Evolutionary conservation across 1,140 invertebrate species (phyloP), one percentile per base, ranked within the genome.

Genomic region (Trichonephila clavata): DNA sequence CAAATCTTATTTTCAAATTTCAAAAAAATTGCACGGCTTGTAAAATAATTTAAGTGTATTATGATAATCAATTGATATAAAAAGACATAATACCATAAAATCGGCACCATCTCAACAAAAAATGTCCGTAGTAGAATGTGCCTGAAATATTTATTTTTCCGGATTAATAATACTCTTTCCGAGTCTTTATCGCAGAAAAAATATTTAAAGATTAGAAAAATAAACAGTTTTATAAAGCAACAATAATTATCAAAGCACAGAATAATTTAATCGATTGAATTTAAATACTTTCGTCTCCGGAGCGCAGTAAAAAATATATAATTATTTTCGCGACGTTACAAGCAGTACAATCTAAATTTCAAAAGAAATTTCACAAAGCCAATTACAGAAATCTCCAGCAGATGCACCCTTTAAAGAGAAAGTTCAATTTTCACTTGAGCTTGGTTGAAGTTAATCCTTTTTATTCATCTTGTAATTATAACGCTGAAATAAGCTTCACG

Each of bases 371-470:
- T 32, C 84, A 32, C 84, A 18, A 50, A 50, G 24, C 5, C 68
- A 86, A 63, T 86, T 86, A 86, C 63, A 86, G 59, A 86, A 86
- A 86, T 27, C 84, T 2, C 63, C 43, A 10, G 57, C 86, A 43
- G 6, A 21, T 10, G 14, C 21, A n/a, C 60, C 27, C 68, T 80
- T 90, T 80, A 90, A 80, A 39, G 88, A 80, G 68, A 80, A 90
- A 90, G 80, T 90, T 90, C 68, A 90, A 80, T 90, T 90, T 90
- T 68, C 88, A 90, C 65, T 50, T 90, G 88, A 68, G 68, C 88
- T 60, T 90, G 43, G 43, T 27, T 80, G 39, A 90, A 39, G 27
- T 90, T 90, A 90, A 90, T 90, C 88, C 88, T 43, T 90, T 80
- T 80, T 80, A 90, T 90, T 90, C 80, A 43, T 80, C 43, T 43